A percentile compares a stretch with the other conserved stretches of the same genome.
Evolutionary conservation across 2,113 vertebrate genomes (phyloP).

Genomic region (Amphilophus citrinellus): DNA sequence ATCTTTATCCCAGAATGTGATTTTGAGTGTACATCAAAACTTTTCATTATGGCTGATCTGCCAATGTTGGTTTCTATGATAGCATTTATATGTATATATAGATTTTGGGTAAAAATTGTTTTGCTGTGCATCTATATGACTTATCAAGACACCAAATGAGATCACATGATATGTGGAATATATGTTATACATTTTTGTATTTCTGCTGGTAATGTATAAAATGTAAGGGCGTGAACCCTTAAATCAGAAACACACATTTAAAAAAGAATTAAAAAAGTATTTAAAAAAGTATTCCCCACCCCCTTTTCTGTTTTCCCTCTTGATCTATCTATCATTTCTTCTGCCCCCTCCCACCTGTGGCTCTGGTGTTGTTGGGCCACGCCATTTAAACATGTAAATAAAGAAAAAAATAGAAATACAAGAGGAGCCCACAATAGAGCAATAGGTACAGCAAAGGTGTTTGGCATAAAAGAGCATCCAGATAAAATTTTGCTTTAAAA

Average conservation of each 20-base stretch:
- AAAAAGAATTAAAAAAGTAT: slow-evolving; percentile 21
- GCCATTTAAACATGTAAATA: too few relatives aligned
- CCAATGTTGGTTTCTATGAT: slow-evolving; percentile 36
- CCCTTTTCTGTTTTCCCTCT: too few relatives aligned
- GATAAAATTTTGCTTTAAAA: too few relatives aligned
- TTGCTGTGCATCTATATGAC: slow-evolving; percentile 31
- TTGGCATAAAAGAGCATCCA: too few relatives aligned
- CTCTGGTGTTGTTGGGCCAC: too few relatives aligned
- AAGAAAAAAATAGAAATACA: too few relatives aligned
- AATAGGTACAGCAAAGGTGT: too few relatives aligned
- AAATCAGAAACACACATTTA: slow-evolving; percentile 35
- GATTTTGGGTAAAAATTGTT: slow-evolving; percentile 48
- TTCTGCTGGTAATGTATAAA: slow-evolving; percentile 8
- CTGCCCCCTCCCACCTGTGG: too few relatives aligned
- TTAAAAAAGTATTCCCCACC: not conserved
- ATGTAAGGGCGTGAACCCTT: slow-evolving; percentile 17
- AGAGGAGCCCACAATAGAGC: too few relatives aligned
- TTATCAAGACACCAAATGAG: slow-evolving; percentile 34
- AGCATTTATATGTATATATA: slow-evolving; percentile 43
- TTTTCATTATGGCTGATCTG: slow-evolving; percentile 41
- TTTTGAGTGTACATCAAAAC: slow-evolving; percentile 56
- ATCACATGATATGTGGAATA: slow-evolving; percentile 37
- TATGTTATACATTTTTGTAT: slow-evolving; percentile 38
- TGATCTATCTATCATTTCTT: too few relatives aligned
- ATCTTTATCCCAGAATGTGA: slow-evolving; percentile 83